phyloP scores from a whole-genome alignment of 1,140 invertebrate genomes.

The Helicoverpa armigera region DNA sequence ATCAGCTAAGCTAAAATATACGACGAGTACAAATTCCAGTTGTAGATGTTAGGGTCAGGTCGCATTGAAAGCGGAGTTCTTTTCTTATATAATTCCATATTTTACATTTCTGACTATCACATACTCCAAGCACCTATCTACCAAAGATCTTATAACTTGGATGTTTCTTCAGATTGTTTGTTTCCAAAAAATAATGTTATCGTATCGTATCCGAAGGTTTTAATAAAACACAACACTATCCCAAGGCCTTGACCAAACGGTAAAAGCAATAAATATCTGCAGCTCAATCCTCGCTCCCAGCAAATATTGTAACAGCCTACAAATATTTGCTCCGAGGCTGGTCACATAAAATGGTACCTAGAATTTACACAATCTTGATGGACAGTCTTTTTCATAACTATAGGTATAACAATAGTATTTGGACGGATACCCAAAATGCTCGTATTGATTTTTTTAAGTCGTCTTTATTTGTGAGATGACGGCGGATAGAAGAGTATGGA shows the following conservation, averaged over 20 bases:
- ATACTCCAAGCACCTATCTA: neutral
- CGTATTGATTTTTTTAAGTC: no score
- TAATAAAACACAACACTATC: neutral
- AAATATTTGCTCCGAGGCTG: neutral
- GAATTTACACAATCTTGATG: no score
- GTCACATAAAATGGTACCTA: neutral
- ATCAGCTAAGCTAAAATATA: constrained; percentile 1
- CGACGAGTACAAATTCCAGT: constrained; percentile 24
- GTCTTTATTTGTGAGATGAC: no score
- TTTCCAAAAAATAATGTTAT: neutral
- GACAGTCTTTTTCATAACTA: no score
- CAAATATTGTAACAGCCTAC: neutral
- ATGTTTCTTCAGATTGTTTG: neutral
- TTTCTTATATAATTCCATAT: neutral
- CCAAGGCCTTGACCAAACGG: neutral
- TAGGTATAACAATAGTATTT: no score
- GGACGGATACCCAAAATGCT: no score
- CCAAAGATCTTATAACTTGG: neutral
- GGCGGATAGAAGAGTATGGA: no score
- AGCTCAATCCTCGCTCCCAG: neutral
- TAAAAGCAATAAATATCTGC: constrained; percentile 8
- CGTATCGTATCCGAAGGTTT: neutral
- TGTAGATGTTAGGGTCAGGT: constrained; percentile 20
- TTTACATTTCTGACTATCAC: no score
- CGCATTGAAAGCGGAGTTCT: neutral